These are phyloP conservation scores for Abrostola triplasia DNA, from an alignment of 2,888 invertebrate genomes.

Conservation along the genomic window DNA sequence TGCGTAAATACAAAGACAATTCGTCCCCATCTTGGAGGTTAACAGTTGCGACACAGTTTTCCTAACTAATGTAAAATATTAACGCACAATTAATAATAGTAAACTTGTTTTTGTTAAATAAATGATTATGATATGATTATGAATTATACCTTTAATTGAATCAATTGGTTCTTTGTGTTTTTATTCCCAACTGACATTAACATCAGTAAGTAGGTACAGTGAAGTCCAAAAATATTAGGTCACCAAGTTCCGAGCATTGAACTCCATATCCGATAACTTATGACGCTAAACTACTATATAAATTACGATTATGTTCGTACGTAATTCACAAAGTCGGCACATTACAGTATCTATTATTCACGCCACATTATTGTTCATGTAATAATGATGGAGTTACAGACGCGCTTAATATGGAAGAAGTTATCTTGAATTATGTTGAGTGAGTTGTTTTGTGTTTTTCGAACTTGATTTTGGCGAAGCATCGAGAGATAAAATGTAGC, in stretches of 20 bases:
- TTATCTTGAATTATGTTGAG: neutral
- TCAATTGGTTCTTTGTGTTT: no score
- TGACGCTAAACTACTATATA: neutral
- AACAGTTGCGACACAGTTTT: no score
- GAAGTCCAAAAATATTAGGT: neutral
- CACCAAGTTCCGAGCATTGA: neutral
- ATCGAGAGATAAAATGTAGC: no score
- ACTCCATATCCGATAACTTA: neutral
- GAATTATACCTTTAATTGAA: no score
- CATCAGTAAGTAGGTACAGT: neutral
- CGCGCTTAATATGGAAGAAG: neutral
- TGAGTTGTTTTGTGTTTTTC: neutral
- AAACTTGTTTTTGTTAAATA: no score
- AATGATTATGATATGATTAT: no score
- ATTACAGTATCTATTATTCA: slow-evolving; percentile 5
- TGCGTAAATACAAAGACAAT: no score
- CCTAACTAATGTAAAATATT: no score
- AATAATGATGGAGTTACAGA: neutral
- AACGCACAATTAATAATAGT: no score
- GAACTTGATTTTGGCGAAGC: no score
- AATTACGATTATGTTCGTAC: slow-evolving; percentile 1
- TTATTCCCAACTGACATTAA: neutral
- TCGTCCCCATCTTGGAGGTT: no score
- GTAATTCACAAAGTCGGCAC: neutral
- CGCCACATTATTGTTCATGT: slow-evolving; percentile 6